Conservation (phyloP, 2,797 vertebrate genomes). For the Lutjanus argentimaculatus region DNA sequence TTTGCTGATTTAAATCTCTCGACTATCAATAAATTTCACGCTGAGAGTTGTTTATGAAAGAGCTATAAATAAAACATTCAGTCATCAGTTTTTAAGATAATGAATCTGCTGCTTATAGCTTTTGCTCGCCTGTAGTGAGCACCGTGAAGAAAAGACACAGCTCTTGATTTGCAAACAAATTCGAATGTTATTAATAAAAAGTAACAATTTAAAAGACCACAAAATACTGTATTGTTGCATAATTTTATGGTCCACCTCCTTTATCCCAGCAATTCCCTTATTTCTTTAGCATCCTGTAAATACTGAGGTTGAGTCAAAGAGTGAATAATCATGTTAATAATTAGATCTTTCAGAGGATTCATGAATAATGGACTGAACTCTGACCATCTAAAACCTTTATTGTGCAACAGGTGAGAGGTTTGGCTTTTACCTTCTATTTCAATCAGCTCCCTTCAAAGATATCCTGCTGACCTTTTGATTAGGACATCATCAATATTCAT, state of each 20-base stretch:
- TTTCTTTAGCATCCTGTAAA: not conserved
- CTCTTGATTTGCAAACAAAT: not conserved
- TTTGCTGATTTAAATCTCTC: slow-evolving; percentile 29
- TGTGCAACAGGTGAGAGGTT: not conserved
- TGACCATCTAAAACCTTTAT: not conserved
- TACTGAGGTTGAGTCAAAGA: not conserved
- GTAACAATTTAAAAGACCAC: not conserved
- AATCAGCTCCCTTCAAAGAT: slow-evolving; percentile 14
- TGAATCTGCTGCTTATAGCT: slow-evolving; percentile 24
- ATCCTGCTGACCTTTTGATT: slow-evolving; percentile 8
- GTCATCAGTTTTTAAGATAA: slow-evolving; percentile 32
- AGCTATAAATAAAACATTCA: slow-evolving; percentile 30
- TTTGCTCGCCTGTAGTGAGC: not conserved
- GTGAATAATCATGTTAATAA: not conserved
- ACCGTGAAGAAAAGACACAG: not conserved
- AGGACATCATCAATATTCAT: slow-evolving; percentile 43
- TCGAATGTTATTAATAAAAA: not conserved
- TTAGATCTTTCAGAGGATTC: not conserved
- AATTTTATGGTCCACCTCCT: not conserved
- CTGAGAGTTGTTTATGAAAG: slow-evolving; percentile 13
- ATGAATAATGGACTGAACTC: not conserved
- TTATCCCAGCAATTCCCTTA: not conserved
- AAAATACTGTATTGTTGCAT: not conserved
- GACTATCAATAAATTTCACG: slow-evolving; percentile 6
- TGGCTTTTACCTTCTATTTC: slow-evolving; percentile 13